phyloP scores from a whole-genome alignment of 2,888 invertebrate species.

The Bimastos eiseni region DNA sequence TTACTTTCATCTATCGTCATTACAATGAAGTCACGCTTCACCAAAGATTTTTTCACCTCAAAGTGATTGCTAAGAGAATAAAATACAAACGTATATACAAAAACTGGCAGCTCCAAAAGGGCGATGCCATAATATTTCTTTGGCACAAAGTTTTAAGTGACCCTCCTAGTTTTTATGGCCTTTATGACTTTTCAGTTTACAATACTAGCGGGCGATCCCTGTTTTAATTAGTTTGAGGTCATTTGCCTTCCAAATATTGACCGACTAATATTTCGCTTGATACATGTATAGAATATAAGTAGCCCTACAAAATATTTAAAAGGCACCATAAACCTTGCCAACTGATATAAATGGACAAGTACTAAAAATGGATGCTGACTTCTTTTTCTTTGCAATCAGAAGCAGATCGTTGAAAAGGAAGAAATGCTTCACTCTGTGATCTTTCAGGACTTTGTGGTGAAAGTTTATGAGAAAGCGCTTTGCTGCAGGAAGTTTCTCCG shows the following conservation, averaged over 20 bases:
- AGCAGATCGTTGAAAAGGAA: conserved; percentile 91
- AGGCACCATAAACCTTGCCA: too few relatives aligned
- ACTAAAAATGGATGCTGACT: conserved; percentile 54
- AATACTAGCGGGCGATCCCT: too few relatives aligned
- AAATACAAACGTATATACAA: neutral
- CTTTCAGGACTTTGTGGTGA: neutral
- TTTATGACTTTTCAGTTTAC: too few relatives aligned
- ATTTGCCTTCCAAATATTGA: too few relatives aligned
- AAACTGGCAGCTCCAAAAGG: neutral
- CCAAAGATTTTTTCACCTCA: neutral
- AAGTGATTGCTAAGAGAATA: neutral
- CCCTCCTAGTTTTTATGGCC: too few relatives aligned
- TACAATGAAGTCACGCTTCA: neutral
- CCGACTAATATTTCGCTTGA: too few relatives aligned
- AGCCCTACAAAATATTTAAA: too few relatives aligned
- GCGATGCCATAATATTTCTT: too few relatives aligned
- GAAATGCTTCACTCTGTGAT: conserved; percentile 65
- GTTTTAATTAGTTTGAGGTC: too few relatives aligned
- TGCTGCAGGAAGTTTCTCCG: neutral
- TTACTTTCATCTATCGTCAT: neutral
- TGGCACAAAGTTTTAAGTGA: too few relatives aligned
- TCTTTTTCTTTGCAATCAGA: conserved; percentile 71
- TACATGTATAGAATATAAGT: too few relatives aligned
- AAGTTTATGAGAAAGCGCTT: neutral
- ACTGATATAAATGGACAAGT: neutral